Evolutionary conservation across 2,113 vertebrate genomes (phyloP), one percentile per base, ranked within the genome.

Genomic region (Atlantisia rogersi): DNA sequence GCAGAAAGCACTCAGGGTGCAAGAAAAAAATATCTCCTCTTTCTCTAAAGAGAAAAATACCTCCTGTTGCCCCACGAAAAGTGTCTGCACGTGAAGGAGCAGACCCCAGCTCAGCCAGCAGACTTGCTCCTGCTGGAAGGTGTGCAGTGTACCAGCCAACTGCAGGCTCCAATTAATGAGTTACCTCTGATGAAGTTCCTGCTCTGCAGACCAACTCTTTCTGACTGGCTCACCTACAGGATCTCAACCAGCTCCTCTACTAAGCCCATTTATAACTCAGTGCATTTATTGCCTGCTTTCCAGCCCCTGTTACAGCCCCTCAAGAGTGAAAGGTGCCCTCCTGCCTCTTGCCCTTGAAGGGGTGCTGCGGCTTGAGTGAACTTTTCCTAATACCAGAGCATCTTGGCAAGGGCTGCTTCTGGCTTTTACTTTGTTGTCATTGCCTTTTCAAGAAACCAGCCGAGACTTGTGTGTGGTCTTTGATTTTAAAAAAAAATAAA

Each of bases 71-170:
- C 32, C 35, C 37, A 11, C 15, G 26, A 58, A 1, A 14, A 60
- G 9, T 40, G 32, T 52, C 67, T 56, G 53, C 17, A 25, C 9
- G 25, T 56, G 82, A 60, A 76, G 85, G 32, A 75, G 62, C 32
- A 75, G 56, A 56, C 26, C 58, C 7, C 32, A 52, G 67, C 53
- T 35, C 39, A 40, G 31, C 0, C 1, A 70, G 60, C 64, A 67
- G 77, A 35, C 5, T 10, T 40, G 37, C 0, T 0, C 1, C 1
- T 4, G 1, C 6, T 15, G 22, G 9, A 39, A 69, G 55, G 10
- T 16, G 12, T 6, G 4, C 44, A 39, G 39, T 39, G 60, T 52
- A 77, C 12, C 63, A 80, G 29, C 29, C 2, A 0, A 16, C 56
- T 56, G 55, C 53, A 69, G 48, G 53, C 83, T 40, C 32, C 8